Evolutionary conservation across 2,888 invertebrate species (phyloP).

Genomic region (Nomada fucata): DNA sequence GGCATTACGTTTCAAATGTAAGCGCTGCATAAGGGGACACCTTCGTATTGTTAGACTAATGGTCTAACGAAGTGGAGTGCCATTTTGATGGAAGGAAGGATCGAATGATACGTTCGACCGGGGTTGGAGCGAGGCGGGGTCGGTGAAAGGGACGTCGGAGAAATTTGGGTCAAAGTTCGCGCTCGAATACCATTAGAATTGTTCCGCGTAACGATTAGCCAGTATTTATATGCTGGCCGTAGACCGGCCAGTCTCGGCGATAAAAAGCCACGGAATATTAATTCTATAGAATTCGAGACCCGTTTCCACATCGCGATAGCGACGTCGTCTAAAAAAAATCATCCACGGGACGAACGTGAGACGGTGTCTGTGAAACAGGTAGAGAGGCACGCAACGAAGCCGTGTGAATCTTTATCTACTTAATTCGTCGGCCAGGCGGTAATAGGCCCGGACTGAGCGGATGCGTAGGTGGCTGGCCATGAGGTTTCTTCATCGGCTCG

Average conservation of each 20-base stretch:
- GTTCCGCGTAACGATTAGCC: too few species aligned
- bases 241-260: too few species aligned
- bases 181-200: neutral
- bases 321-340: neutral
- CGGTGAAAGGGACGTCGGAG: neutral
- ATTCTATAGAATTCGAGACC: neutral
- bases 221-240: too few species aligned
- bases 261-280: neutral
- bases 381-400: conserved; percentile 31
- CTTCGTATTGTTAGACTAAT: conserved; percentile 67
- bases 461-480: conserved; percentile 76
- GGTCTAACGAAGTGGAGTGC: conserved; percentile 45
- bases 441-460: conserved; percentile 61
- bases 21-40: conserved; percentile 45
- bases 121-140: conserved; percentile 9
- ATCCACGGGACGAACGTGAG: neutral
- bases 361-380: neutral
- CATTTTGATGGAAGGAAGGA: conserved; percentile 36
- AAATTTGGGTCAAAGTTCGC: conserved; percentile 40
- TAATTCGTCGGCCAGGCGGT: conserved; percentile 69
- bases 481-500: conserved; percentile 70
- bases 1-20: conserved; percentile 54
- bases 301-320: neutral
- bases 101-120: conserved; percentile 52
- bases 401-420: conserved; percentile 71